These are phyloP conservation scores for Aphidius colemani DNA, from an alignment of 2,888 invertebrate species.

Conservation along the genomic window DNA sequence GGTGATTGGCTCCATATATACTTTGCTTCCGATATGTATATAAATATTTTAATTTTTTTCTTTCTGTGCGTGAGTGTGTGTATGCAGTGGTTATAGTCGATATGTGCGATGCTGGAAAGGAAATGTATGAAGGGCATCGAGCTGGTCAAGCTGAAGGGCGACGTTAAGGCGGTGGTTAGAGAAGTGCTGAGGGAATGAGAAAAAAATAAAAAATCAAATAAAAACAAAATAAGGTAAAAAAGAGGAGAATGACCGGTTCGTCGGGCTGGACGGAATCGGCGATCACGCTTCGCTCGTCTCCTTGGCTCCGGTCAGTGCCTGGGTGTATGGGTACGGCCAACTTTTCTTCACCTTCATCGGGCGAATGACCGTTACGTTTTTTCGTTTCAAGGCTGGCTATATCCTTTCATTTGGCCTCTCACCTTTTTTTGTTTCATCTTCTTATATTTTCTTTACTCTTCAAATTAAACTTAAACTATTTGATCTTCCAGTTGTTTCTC, in stretches of 20 bases:
- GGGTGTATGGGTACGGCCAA: conserved; percentile 42
- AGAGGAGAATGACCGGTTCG: conserved; percentile 44
- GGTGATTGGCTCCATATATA: conserved; percentile 39
- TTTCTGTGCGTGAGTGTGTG: too few relatives aligned
- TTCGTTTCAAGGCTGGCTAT: conserved; percentile 52
- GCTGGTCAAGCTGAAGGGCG: too few relatives aligned
- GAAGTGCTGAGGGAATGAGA: conserved; percentile 21
- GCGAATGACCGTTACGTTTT: conserved; percentile 58
- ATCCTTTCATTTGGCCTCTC: conserved; percentile 46
- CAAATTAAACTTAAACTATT: too few relatives aligned
- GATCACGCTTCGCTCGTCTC: conserved; percentile 41
- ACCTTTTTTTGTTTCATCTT: neutral
- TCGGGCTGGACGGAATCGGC: conserved; percentile 46
- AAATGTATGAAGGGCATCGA: too few relatives aligned
- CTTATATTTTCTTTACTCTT: too few relatives aligned
- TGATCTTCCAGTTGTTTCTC: too few relatives aligned
- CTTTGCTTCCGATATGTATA: conserved; percentile 3
- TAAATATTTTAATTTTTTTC: too few relatives aligned
- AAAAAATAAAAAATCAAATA: conserved; percentile 12
- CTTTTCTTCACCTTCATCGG: conserved; percentile 57
- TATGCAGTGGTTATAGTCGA: too few relatives aligned
- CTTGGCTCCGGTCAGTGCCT: conserved; percentile 22
- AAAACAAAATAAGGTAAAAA: conserved; percentile 33
- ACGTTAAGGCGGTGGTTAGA: conserved; percentile 5
- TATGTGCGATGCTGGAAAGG: too few relatives aligned